phyloP scores from a whole-genome alignment of 2,888 invertebrate species.

The Petrophora chlorosata region DNA sequence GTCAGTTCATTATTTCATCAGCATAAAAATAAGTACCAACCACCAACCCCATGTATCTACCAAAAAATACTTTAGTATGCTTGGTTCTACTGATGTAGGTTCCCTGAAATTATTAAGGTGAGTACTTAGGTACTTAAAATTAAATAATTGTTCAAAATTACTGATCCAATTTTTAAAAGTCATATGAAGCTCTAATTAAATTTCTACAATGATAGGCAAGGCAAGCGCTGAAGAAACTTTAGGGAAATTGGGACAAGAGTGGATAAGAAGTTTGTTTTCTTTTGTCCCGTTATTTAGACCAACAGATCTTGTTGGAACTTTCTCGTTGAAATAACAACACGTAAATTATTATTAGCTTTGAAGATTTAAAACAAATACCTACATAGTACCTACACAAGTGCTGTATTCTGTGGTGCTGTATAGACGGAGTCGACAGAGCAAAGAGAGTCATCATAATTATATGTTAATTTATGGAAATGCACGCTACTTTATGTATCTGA shows the following conservation, averaged over 20 bases:
- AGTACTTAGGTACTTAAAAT: no score
- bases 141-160: no score
- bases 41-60: no score
- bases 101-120: no score
- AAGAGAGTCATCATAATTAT: background rate
- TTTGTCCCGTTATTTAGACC: slow-evolving; percentile 23
- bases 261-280: slow-evolving; percentile 29
- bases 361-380: slow-evolving; percentile 14
- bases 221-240: slow-evolving; percentile 11
- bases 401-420: background rate
- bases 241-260: slow-evolving; percentile 27
- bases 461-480: slow-evolving; percentile 1
- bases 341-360: slow-evolving; percentile 19
- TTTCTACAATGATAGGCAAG: background rate
- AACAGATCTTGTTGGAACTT: slow-evolving; percentile 21
- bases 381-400: no score
- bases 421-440: background rate
- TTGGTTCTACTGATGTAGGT: no score
- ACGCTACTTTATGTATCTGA: no score
- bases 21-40: slow-evolving; percentile 4
- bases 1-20: slow-evolving; percentile 10
- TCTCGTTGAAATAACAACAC: slow-evolving; percentile 15
- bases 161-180: no score
- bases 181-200: no score
- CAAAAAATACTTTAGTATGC: no score